phyloP scores from a whole-genome alignment of 2,797 vertebrate genomes.

The Rhabdophis nuchalis region DNA sequence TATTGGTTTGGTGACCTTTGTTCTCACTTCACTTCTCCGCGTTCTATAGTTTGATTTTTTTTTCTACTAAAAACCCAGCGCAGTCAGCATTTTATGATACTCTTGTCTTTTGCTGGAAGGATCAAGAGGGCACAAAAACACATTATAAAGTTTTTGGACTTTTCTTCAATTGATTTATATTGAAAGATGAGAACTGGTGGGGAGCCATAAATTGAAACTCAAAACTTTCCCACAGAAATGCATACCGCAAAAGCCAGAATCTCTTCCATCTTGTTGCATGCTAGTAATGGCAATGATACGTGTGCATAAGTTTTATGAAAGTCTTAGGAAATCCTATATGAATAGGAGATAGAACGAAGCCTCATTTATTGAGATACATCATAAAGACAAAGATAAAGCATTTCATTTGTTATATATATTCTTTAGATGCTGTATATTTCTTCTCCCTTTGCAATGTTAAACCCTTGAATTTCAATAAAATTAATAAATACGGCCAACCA shows the following conservation, averaged over 20 bases:
- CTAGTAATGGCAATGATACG: neutral
- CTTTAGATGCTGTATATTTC: neutral
- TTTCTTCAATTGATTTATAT: neutral
- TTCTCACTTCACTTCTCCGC: neutral
- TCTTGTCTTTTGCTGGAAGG: neutral
- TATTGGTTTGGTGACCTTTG: neutral
- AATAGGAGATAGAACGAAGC: neutral
- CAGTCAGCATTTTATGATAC: neutral
- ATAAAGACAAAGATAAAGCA: neutral
- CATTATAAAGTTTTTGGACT: neutral
- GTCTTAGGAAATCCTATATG: neutral
- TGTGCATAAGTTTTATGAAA: neutral
- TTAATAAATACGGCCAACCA: neutral
- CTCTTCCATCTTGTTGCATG: neutral
- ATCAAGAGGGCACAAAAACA: neutral
- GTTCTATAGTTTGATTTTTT: neutral
- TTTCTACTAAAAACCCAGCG: neutral
- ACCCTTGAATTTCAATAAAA: neutral
- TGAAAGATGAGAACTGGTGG: neutral
- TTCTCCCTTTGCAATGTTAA: neutral
- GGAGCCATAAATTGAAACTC: neutral
- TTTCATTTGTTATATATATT: neutral
- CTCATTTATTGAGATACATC: neutral
- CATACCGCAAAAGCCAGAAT: neutral
- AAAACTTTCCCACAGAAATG: neutral